Percentiles rank a stretch among this genome's conserved stretches.
phyloP scores from a whole-genome alignment of 1,140 invertebrate species.

The Wiebesia pumilae region DNA sequence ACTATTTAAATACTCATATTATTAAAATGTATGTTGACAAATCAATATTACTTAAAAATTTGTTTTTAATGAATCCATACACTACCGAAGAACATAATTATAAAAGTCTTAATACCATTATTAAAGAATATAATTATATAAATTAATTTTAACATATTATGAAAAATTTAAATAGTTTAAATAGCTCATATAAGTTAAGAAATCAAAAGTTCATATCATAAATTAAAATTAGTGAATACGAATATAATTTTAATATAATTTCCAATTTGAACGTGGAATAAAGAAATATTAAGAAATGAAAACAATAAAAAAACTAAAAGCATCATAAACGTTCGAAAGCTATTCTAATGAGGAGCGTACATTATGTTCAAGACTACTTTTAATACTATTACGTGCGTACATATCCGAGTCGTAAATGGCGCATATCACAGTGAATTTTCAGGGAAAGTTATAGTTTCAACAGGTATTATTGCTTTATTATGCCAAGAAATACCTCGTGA shows the following conservation, averaged over 20 bases:
- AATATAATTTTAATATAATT: neutral
- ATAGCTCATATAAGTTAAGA: no score
- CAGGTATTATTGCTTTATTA: constrained; percentile 22
- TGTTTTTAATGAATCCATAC: no score
- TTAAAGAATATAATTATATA: no score
- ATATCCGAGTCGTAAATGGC: constrained; percentile 13
- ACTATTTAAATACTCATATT: no score
- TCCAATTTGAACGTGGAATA: neutral
- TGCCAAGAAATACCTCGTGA: constrained; percentile 1
- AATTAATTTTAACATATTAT: no score
- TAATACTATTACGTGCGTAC: neutral
- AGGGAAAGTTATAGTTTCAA: constrained; percentile 17
- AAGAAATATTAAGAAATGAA: neutral
- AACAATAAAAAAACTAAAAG: neutral
- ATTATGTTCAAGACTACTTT: neutral
- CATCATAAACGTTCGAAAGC: neutral
- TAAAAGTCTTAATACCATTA: no score
- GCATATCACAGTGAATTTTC: neutral
- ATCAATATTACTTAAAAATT: no score
- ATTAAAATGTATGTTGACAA: no score
- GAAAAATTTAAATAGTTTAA: no score
- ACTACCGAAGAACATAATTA: no score
- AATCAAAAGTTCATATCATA: no score
- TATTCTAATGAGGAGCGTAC: constrained; percentile 1
- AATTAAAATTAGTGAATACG: no score